Conservation (phyloP, 2,113 vertebrate genomes). For the Phodopus roborovskii region DNA sequence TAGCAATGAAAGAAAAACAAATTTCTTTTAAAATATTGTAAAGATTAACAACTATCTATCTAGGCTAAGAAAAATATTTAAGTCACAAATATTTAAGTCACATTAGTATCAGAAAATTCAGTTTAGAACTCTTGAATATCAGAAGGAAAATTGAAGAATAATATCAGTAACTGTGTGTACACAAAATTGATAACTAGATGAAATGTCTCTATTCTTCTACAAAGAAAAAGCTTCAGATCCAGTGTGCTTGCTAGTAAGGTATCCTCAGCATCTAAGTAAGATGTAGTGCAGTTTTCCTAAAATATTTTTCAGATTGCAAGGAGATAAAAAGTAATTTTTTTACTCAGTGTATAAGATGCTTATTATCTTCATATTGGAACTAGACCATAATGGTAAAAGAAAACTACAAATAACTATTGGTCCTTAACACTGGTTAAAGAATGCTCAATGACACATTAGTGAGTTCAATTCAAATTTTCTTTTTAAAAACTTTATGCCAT, state of each 20-base stretch:
- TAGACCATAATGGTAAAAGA: background rate
- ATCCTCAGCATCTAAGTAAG: background rate
- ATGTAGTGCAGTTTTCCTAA: background rate
- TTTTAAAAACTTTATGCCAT: background rate
- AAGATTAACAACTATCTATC: background rate
- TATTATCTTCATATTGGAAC: background rate
- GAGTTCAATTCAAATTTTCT: background rate
- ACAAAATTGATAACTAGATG: background rate
- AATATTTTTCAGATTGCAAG: background rate
- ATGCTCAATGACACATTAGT: background rate
- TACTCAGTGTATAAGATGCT: background rate
- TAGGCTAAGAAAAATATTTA: background rate
- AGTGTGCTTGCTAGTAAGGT: background rate
- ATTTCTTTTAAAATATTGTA: background rate
- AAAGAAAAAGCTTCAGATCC: background rate
- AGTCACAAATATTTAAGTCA: background rate
- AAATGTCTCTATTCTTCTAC: background rate
- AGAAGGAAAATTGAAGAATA: background rate
- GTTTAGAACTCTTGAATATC: background rate
- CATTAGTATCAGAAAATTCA: background rate
- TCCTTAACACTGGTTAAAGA: background rate
- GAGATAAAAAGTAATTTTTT: background rate
- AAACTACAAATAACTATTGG: background rate
- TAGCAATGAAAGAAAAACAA: background rate
- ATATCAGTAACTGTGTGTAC: background rate